Percentiles rank a stretch among this genome's conserved stretches.
phyloP scores from a whole-genome alignment of 2,888 invertebrate genomes.

The Autographa pulchrina region DNA sequence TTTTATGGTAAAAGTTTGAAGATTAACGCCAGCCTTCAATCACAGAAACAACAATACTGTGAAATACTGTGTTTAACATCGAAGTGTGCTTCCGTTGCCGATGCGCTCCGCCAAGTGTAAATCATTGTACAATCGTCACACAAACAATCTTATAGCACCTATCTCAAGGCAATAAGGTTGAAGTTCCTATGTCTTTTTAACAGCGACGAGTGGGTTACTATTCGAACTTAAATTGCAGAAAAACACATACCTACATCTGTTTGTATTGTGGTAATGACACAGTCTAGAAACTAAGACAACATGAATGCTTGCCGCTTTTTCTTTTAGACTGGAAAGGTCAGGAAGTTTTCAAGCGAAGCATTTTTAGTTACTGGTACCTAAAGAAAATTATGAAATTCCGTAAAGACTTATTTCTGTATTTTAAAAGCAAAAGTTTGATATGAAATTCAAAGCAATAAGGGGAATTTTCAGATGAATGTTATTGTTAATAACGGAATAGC shows the following conservation, averaged over 20 bases:
- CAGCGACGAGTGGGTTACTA: neutral
- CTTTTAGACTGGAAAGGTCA: constrained; percentile 47
- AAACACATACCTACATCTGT: constrained; percentile 24
- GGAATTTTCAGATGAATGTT: neutral
- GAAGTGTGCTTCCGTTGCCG: constrained; percentile 1
- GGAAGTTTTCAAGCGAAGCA: constrained; percentile 18
- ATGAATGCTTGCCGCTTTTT: constrained; percentile 43
- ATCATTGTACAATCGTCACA: neutral
- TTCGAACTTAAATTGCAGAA: constrained; percentile 5
- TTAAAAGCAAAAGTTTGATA: neutral
- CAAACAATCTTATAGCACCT: neutral
- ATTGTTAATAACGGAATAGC: neutral
- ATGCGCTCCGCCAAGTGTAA: constrained; percentile 1
- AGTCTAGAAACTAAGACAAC: constrained; percentile 51
- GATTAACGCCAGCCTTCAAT: neutral
- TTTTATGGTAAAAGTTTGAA: neutral
- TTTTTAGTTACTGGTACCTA: constrained; percentile 18
- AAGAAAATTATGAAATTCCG: neutral
- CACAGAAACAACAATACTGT: constrained; percentile 3
- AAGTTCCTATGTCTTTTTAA: neutral
- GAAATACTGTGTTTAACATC: constrained; percentile 3
- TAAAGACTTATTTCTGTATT: neutral
- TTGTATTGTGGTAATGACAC: constrained; percentile 51
- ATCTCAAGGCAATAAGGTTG: neutral
- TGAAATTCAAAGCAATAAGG: neutral